Evolutionary conservation across 2,797 vertebrate genomes (phyloP), one percentile per base, ranked within the genome.

Genomic region (Malacoctenus gilli): DNA sequence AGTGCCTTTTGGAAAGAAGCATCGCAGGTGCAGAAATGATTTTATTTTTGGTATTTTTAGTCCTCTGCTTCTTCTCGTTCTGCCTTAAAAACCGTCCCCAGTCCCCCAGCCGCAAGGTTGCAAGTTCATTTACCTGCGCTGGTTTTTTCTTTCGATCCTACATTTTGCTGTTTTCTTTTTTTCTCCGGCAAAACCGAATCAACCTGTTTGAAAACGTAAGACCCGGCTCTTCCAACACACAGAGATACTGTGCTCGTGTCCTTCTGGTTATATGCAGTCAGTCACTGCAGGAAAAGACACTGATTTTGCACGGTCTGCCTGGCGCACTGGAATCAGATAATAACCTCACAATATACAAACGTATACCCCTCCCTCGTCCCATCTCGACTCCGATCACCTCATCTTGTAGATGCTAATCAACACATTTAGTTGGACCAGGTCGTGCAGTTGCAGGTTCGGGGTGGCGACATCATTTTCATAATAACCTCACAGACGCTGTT

Each of bases 1-100:
- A 90, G 91, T 91, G 90, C 89, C 88, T 92, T 92, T 90, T 83
- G 59, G 82, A 84, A 53, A 14, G 59, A 73, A 75, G 64, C 54
- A 43, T 52, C 31, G 68, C 65, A 59, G 55, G 54, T 69, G 48
- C 72, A 69, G 58, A 68, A 56, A 67, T 48, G 5, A 21, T 34
- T 35, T 72, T 54, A 49, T 50, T 44, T 59, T 19, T 13, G 23
- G 23, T 12, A 2, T 7, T 10, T 31, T 46, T 41, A 49, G 30
- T 15, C 51, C 34, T 59, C 37, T 57, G 48, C 46, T 62, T 64
- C 39, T 77, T 79, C 43, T 74, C 50, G 59, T 68, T 75, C 68
- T 74, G 73, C 75, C 75, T 86, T 81, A 84, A 75, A n/a, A 77
- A 18, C n/a, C 3, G 43, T 57, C 21, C n/a, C 0, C 1, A 51